Evolutionary conservation across 1,140 invertebrate species (phyloP).

Genomic region (Ostrea denselamellosa): DNA sequence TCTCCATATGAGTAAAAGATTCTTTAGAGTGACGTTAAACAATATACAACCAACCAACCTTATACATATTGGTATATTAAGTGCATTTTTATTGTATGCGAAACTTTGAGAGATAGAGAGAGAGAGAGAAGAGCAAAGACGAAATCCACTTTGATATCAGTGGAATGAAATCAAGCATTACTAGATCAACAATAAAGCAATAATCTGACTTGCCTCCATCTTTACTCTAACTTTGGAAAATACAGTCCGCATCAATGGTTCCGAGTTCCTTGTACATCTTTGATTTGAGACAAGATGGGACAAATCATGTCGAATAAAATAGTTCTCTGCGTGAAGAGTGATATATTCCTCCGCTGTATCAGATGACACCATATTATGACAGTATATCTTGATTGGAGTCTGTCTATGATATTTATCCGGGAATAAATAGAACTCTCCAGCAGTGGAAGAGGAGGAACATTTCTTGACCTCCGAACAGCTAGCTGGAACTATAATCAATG

Average conservation of each 20-base stretch:
- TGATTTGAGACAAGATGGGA: not conserved
- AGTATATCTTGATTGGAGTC: not conserved
- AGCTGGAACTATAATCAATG: not conserved
- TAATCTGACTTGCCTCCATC: not conserved
- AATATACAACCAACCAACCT: no score
- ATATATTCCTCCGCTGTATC: not conserved
- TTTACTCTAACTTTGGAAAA: not conserved
- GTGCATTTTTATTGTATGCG: no score
- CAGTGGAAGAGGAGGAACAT: not conserved
- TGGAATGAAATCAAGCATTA: no score
- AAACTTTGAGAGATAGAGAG: no score
- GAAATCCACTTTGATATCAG: no score
- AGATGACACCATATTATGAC: not conserved
- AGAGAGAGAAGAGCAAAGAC: no score
- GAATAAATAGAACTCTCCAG: not conserved
- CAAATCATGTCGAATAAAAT: not conserved
- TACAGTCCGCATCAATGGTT: not conserved
- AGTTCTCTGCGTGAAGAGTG: not conserved
- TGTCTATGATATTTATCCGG: not conserved
- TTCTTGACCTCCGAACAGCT: constrained; percentile 3
- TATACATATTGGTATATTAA: no score
- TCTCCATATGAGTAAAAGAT: no score
- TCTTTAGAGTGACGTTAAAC: no score
- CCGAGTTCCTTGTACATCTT: not conserved
- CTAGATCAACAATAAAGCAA: no score